phyloP scores from a whole-genome alignment of 1,140 invertebrate species.

The Penaeus japonicus region DNA sequence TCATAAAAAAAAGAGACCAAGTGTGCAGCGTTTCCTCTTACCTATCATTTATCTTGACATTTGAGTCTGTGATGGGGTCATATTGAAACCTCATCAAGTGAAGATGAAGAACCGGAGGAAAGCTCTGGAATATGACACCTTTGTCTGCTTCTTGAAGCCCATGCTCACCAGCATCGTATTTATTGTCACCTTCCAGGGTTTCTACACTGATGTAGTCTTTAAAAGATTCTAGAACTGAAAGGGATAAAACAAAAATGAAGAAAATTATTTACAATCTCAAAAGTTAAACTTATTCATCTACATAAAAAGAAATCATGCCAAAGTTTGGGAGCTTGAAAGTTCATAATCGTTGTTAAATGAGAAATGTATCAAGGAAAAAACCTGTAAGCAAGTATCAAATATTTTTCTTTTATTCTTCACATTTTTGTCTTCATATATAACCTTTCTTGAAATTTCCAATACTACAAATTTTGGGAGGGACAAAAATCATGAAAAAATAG shows the following conservation, averaged over 20 bases:
- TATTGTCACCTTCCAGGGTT: constrained; percentile 97
- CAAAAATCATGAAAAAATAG: no score
- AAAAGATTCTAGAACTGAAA: constrained; percentile 94
- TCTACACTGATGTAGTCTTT: constrained; percentile 96
- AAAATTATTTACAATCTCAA: not conserved
- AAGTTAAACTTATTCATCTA: not conserved
- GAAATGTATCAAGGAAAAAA: no score
- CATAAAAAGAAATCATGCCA: not conserved
- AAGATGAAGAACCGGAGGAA: constrained; percentile 97
- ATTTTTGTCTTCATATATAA: no score
- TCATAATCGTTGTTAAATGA: no score
- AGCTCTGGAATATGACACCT: constrained; percentile 95
- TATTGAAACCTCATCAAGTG: constrained; percentile 99
- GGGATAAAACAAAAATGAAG: constrained; percentile 34
- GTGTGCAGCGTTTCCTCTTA: constrained; percentile 64
- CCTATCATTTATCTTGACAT: constrained; percentile 99
- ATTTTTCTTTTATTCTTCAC: not conserved
- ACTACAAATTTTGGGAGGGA: not conserved
- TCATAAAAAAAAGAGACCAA: not conserved
- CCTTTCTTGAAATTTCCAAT: not conserved
- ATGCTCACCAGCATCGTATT: constrained; percentile 97
- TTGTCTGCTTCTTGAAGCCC: constrained; percentile 98
- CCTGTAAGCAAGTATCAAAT: no score
- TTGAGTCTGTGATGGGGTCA: constrained; percentile 94
- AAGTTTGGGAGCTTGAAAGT: not conserved